A percentile compares a stretch with the other conserved stretches of the same genome.
These are phyloP conservation scores for Fopius arisanus DNA, from an alignment of 1,140 invertebrate species.

Conservation along the genomic window DNA sequence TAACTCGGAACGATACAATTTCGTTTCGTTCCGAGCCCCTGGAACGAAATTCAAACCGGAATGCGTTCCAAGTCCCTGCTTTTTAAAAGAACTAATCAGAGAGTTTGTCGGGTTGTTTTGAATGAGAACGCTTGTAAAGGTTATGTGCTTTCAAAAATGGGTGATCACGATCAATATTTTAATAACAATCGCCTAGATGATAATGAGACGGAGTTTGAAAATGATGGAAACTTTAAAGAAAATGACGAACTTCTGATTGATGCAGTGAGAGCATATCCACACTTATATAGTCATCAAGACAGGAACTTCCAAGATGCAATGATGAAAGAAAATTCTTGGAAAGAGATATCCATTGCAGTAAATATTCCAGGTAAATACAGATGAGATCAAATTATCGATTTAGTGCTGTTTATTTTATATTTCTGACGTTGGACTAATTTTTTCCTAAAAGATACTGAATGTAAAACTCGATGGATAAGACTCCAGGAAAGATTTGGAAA, in stretches of 20 bases:
- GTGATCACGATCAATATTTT: too few relatives aligned
- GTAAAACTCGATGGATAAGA: too few relatives aligned
- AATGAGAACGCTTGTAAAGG: too few relatives aligned
- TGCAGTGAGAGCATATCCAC: not conserved
- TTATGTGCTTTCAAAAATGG: too few relatives aligned
- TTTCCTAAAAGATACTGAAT: too few relatives aligned
- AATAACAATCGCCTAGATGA: not conserved
- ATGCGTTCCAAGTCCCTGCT: too few relatives aligned
- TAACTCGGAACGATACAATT: too few relatives aligned
- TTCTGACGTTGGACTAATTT: not conserved
- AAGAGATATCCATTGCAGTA: not conserved
- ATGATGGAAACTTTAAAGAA: not conserved
- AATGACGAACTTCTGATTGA: not conserved
- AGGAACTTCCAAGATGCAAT: not conserved
- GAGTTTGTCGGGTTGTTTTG: too few relatives aligned
- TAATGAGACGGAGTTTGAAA: not conserved
- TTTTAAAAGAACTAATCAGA: too few relatives aligned
- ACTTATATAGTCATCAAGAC: not conserved
- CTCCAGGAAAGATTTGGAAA: too few relatives aligned
- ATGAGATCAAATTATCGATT: not conserved
- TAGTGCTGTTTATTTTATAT: not conserved
- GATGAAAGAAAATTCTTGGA: not conserved
- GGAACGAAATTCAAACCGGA: too few relatives aligned
- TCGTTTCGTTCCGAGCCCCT: too few relatives aligned
- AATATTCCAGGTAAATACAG: not conserved